A percentile compares a stretch with the other conserved stretches of the same genome.
Evolutionary conservation across 2,113 vertebrate genomes (phyloP).

Genomic region (Ameiurus melas): DNA sequence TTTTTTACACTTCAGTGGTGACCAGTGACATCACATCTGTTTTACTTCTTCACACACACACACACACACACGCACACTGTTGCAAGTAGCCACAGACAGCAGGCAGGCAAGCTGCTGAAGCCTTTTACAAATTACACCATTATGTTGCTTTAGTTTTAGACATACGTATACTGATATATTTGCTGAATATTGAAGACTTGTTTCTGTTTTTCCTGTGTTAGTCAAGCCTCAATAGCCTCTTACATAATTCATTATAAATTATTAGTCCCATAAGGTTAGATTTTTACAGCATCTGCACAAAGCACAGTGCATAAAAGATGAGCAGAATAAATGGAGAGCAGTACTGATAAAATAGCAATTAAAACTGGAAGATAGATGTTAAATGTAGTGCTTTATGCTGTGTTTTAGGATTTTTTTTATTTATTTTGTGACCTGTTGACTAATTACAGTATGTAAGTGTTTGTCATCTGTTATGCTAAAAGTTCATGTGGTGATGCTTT

Average conservation of each 20-base stretch:
- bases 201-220: not conserved
- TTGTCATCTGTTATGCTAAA: not conserved
- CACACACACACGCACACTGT: not conserved
- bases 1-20: constrained; percentile 81
- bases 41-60: constrained; percentile 44
- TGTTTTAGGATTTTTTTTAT: not conserved
- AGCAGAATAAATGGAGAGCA: not conserved
- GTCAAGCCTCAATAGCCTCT: not conserved
- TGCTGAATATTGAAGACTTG: not conserved
- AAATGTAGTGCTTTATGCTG: not conserved
- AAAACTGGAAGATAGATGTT: not conserved
- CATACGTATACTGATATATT: not conserved
- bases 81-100: not conserved
- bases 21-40: constrained; percentile 83
- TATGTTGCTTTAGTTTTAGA: constrained; percentile 1
- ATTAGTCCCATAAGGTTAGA: not conserved
- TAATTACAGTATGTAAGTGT: not conserved
- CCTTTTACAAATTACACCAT: constrained; percentile 9
- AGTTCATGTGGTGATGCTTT: not conserved
- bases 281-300: not conserved
- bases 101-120: constrained; percentile 16
- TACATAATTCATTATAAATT: not conserved
- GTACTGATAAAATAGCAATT: not conserved
- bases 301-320: not conserved
- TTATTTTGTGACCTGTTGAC: not conserved